Conservation (phyloP, 23 tunicate genomes). For the Phallusia fumigata region DNA sequence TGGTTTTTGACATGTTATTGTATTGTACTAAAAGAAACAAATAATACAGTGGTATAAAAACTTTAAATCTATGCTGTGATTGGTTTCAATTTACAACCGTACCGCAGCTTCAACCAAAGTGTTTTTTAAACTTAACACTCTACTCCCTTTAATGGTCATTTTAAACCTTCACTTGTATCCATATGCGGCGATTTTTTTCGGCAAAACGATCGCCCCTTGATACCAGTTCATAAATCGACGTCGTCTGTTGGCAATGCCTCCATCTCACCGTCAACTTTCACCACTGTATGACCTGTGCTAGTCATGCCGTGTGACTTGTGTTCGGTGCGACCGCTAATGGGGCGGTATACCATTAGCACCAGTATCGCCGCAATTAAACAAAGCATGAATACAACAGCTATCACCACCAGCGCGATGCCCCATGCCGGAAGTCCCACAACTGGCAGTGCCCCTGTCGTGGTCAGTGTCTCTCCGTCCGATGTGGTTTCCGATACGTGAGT, state of each 20-base stretch:
- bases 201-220: too few species aligned
- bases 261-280: not conserved
- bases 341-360: not conserved
- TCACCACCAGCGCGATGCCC: not conserved
- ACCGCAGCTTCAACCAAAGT: too few species aligned
- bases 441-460: not conserved
- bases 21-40: too few species aligned
- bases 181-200: too few species aligned
- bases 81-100: too few species aligned
- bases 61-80: too few species aligned
- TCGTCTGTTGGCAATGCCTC: not conserved
- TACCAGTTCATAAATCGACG: not conserved
- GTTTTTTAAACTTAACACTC: too few species aligned
- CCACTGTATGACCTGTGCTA: not conserved
- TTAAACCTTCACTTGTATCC: too few species aligned
- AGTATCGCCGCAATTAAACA: not conserved
- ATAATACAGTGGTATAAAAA: too few species aligned
- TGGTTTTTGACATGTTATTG: not conserved
- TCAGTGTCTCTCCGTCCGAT: not conserved
- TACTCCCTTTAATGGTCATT: too few species aligned
- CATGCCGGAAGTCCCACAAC: not conserved
- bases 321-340: not conserved
- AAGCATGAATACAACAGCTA: not conserved
- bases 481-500: not conserved
- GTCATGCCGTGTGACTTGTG: not conserved